These are phyloP conservation scores for Platysternon megacephalum DNA, from an alignment of 2,113 vertebrate species.

Conservation along the genomic window DNA sequence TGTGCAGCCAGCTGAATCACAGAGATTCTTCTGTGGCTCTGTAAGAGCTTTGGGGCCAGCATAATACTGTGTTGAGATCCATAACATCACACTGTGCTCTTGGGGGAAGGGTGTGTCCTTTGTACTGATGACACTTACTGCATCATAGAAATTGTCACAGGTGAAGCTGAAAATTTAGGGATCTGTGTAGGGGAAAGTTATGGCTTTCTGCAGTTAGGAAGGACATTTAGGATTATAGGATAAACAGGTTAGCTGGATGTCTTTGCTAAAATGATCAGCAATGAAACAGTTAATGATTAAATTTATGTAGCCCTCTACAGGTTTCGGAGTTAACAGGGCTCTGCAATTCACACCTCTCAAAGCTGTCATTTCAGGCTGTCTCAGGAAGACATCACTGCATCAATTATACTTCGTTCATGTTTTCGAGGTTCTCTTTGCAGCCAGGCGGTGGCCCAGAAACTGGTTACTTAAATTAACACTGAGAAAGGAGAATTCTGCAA, in stretches of 20 bases:
- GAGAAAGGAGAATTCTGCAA: neutral
- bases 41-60: rapidly evolving
- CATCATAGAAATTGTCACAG: neutral
- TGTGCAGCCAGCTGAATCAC: rapidly evolving
- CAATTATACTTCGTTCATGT: neutral
- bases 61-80: neutral
- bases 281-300: neutral
- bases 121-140: neutral
- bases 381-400: neutral
- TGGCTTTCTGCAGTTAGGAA: neutral
- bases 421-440: neutral
- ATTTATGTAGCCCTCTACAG: neutral
- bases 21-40: neutral
- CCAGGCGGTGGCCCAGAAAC: neutral
- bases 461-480: neutral
- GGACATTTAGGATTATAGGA: neutral
- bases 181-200: neutral
- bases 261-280: neutral
- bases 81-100: neutral
- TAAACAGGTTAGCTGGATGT: neutral
- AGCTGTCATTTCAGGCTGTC: neutral
- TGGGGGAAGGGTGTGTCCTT: neutral
- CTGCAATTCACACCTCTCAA: neutral
- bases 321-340: neutral
- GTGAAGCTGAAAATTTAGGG: neutral